Evolutionary conservation across 1,140 invertebrate species (phyloP), one percentile per base, ranked within the genome.

Genomic region (Drosophila saltans): DNA sequence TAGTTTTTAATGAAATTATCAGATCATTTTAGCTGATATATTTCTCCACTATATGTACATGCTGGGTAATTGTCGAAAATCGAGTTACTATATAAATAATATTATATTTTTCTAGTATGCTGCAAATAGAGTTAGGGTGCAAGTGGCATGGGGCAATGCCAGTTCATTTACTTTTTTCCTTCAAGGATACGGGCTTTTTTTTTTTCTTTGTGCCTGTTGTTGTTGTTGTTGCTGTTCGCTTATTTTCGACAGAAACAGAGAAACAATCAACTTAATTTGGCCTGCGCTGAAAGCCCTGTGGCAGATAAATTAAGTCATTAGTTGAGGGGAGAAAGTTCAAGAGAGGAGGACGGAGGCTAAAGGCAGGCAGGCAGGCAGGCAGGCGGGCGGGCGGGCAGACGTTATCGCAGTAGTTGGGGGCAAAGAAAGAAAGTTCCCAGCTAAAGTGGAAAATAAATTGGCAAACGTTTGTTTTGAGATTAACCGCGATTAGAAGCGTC

Each of bases 281-380:
- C 84, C 84, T 84, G 79, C 84, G 90, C 90, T 82, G 89, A 91
- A 88, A 90, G 83, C 90, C 90, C 90, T 85, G 88, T 91, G 86
- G 90, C 90, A 89, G 85, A 91, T 91, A 91, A 91, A 91, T 91
- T 91, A 91, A 91, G 90, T 91, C 90, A 91, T 91, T 91, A 91
- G 90, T 91, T 91, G 81, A 80, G 72, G 77, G 80, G 71, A 79
- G 48, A 61, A 79, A 33, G 63, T 74, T 75, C 69, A 57, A 4
- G 48, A 70, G 56, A 6, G 45, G 28, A 8, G 72, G 16, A 16
- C 1, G 11, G 8, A 9, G 45, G 45, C 2, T 2, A 26, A 10
- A 52, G 21, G 24, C 45, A 26, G 21, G 21, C 21, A 52, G 21
- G 24, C 45, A 26, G 21, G 21, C 21, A 52, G 45, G 7, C 45